Evolutionary conservation across 1,140 invertebrate genomes (phyloP).

Genomic region (Ceratina calcarata): DNA sequence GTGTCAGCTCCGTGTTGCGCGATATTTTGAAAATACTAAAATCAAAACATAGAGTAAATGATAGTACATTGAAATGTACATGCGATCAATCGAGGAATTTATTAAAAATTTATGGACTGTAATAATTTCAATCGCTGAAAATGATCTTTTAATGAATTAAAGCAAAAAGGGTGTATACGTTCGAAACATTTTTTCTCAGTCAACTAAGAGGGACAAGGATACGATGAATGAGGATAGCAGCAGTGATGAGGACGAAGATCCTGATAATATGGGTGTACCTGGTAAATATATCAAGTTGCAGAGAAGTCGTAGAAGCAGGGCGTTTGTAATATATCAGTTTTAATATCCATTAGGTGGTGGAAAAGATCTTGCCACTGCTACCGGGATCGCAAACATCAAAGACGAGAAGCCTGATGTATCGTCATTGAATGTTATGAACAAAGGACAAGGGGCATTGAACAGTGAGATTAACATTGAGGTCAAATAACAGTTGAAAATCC

Average conservation of each 20-base stretch:
- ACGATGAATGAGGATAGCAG: conserved; percentile 85
- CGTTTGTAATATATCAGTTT: conserved; percentile 51
- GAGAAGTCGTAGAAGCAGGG: not conserved
- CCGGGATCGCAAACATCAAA: conserved; percentile 80
- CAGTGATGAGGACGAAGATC: conserved; percentile 92
- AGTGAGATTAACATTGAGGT: conserved; percentile 49
- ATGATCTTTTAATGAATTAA: not conserved
- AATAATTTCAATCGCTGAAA: too few relatives aligned
- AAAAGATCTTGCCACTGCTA: conserved; percentile 88
- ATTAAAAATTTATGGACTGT: too few relatives aligned
- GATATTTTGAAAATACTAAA: conserved; percentile 1
- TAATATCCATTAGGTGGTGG: conserved; percentile 84
- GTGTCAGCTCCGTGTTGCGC: not conserved
- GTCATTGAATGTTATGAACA: conserved; percentile 48
- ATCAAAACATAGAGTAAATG: not conserved
- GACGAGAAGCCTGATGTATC: conserved; percentile 65
- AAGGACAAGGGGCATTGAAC: conserved; percentile 67
- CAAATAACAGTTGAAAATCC: not conserved
- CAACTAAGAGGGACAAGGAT: conserved; percentile 68
- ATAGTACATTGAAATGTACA: not conserved
- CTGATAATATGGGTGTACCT: conserved; percentile 93
- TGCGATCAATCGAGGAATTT: not conserved
- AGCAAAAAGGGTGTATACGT: not conserved
- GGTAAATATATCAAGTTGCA: conserved; percentile 79
- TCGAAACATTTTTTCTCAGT: conserved; percentile 42